Evolutionary conservation across 2,113 vertebrate genomes (phyloP).

Genomic region (Melierax canorus): DNA sequence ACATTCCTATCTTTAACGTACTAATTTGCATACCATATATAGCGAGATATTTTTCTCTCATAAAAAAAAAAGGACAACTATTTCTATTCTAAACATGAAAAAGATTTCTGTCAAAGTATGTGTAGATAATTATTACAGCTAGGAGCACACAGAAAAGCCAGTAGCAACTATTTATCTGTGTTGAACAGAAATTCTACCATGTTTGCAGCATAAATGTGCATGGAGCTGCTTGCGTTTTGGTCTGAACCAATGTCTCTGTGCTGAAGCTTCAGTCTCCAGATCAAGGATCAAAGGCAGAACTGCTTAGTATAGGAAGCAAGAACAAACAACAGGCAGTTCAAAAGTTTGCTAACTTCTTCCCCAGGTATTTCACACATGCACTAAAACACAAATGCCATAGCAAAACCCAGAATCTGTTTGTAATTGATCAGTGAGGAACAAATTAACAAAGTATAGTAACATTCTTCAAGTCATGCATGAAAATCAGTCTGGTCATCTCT

Average conservation of each 20-base stretch:
- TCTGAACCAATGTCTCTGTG: background rate
- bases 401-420: background rate
- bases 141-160: background rate
- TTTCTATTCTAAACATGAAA: background rate
- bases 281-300: background rate
- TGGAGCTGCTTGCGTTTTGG: background rate
- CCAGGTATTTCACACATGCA: accelerated
- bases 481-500: background rate
- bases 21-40: background rate
- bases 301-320: background rate
- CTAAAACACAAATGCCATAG: background rate
- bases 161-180: background rate
- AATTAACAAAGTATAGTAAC: background rate
- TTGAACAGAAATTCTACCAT: background rate
- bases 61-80: background rate
- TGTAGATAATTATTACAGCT: background rate
- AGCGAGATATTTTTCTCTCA: background rate
- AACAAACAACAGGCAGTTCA: background rate
- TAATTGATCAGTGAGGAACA: background rate
- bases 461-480: background rate
- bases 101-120: background rate
- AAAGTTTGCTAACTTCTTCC: background rate
- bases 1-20: background rate
- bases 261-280: background rate
- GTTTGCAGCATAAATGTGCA: background rate